Percentiles rank a stretch among this genome's conserved stretches.
These are phyloP conservation scores for Xerus rutilus DNA, from an alignment of 2,797 vertebrate genomes.

Conservation along the genomic window DNA sequence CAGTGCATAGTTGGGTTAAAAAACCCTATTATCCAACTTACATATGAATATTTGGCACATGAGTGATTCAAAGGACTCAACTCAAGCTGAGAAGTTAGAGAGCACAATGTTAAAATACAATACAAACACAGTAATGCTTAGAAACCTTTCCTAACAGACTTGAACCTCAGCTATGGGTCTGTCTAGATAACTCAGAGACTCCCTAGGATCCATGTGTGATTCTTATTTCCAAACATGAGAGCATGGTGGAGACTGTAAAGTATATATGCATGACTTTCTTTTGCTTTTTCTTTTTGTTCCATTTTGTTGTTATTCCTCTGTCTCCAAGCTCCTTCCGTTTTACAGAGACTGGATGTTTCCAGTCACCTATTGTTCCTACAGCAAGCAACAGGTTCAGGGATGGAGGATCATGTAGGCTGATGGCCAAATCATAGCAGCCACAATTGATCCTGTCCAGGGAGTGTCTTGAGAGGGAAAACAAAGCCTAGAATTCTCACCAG, in stretches of 20 bases:
- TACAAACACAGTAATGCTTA: constrained; percentile 17
- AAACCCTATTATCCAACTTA: constrained; percentile 1
- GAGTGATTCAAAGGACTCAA: neutral
- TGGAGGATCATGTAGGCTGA: neutral
- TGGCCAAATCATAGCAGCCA: neutral
- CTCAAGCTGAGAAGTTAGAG: constrained; percentile 41
- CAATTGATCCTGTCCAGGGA: neutral
- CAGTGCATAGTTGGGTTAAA: neutral
- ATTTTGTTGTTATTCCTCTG: neutral
- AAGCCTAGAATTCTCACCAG: neutral
- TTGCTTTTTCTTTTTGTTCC: neutral
- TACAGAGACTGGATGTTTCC: neutral
- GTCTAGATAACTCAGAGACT: neutral
- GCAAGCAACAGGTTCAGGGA: neutral
- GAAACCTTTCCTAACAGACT: constrained; percentile 8
- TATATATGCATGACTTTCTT: neutral
- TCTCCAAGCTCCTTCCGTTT: neutral
- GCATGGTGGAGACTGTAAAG: neutral
- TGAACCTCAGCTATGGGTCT: neutral
- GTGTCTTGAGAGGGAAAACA: neutral
- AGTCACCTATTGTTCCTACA: neutral
- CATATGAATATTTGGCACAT: constrained; percentile 26
- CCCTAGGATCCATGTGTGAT: neutral
- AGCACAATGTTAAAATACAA: constrained; percentile 23
- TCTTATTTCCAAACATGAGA: constrained; percentile 26